Percentiles rank a stretch among this genome's conserved stretches.
These are phyloP conservation scores for Drosophila borealis DNA, from an alignment of 2,888 invertebrate genomes.

Conservation along the genomic window DNA sequence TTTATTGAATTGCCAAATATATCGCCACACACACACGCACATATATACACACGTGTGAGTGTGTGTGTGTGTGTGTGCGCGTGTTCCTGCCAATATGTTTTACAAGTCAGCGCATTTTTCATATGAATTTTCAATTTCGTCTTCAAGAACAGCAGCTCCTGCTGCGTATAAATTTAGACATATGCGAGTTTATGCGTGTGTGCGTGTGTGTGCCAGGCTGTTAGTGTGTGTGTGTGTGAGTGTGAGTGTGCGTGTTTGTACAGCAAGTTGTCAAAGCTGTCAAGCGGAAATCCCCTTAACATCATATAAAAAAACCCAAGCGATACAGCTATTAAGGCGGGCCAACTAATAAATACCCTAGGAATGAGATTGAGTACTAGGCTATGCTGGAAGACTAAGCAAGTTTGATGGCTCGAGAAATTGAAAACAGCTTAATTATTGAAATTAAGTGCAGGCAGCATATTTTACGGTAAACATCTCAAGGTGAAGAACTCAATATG, in stretches of 20 bases:
- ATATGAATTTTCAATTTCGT: conserved; percentile 75
- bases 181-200: conserved; percentile 20
- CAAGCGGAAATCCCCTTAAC: conserved; percentile 76
- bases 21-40: conserved; percentile 9
- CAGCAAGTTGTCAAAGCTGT: conserved; percentile 77
- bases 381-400: background rate
- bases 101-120: conserved; percentile 34
- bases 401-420: background rate
- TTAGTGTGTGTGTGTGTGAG: conserved; percentile 17
- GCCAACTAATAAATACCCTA: conserved; percentile 25
- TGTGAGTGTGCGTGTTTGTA: conserved; percentile 31
- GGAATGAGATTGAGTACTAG: background rate
- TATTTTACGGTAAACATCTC: no score
- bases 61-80: background rate
- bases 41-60: background rate
- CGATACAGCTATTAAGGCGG: background rate
- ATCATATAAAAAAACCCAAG: conserved; percentile 53
- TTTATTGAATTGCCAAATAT: conserved; percentile 73
- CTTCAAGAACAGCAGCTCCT: conserved; percentile 57
- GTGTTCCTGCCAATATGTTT: conserved; percentile 34
- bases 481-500: background rate
- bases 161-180: conserved; percentile 66
- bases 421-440: background rate
- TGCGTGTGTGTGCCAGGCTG: conserved; percentile 22
- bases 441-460: no score